Percentiles rank a stretch among this genome's conserved stretches.
These are phyloP conservation scores for Drosophila paucipuncta DNA, from an alignment of 2,888 invertebrate genomes.

Conservation along the genomic window DNA sequence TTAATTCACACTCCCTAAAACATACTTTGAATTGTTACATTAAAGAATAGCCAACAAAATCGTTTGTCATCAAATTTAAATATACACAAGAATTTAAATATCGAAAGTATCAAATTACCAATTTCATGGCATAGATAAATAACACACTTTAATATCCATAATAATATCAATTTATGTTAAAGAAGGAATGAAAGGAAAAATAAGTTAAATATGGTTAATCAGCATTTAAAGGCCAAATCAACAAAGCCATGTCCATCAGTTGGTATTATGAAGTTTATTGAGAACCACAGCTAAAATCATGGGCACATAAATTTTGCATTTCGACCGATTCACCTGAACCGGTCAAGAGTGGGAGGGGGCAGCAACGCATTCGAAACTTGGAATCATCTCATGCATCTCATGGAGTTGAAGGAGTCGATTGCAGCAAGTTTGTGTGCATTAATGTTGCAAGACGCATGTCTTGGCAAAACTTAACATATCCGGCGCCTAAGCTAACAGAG, in stretches of 20 bases:
- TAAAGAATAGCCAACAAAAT: not conserved
- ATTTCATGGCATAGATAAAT: not conserved
- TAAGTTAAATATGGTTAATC: not conserved
- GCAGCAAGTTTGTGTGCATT: constrained; percentile 46
- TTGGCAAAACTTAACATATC: constrained; percentile 75
- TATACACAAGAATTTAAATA: not conserved
- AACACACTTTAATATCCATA: not conserved
- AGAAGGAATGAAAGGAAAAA: not conserved
- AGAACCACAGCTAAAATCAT: constrained; percentile 15
- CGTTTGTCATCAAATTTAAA: not conserved
- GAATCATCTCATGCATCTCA: constrained; percentile 6
- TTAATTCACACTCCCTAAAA: not conserved
- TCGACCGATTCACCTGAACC: constrained; percentile 16
- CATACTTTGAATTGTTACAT: not conserved
- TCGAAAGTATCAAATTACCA: not conserved
- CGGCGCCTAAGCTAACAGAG: constrained; percentile 73
- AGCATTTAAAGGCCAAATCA: constrained; percentile 1
- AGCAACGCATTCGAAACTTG: constrained; percentile 14
- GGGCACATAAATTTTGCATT: constrained; percentile 32
- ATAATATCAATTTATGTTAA: not conserved
- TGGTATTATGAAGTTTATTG: constrained; percentile 3
- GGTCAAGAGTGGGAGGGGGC: constrained; percentile 14
- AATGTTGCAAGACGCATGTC: constrained; percentile 70
- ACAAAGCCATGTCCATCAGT: not conserved
- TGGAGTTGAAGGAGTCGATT: constrained; percentile 40